These are phyloP conservation scores for Arvicanthis niloticus DNA, from an alignment of 2,113 vertebrate genomes.

Conservation along the genomic window DNA sequence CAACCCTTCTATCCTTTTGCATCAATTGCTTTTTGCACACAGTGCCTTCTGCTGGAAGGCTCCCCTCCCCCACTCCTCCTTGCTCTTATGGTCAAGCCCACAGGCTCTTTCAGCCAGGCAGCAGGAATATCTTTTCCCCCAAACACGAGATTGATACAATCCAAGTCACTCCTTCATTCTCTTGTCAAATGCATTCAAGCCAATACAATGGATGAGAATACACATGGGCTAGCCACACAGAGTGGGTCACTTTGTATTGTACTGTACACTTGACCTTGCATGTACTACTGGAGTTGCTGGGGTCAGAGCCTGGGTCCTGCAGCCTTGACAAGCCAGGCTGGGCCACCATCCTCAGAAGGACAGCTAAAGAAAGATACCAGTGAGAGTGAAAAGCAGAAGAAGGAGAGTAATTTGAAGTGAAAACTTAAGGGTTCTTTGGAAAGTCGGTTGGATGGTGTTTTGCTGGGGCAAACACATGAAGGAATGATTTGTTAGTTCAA, in stretches of 20 bases:
- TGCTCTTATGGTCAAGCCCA: not conserved
- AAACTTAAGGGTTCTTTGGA: too few relatives aligned
- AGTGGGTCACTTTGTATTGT: not conserved
- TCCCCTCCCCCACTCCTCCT: not conserved
- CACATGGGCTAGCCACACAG: not conserved
- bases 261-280: not conserved
- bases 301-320: too few relatives aligned
- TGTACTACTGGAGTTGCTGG: not conserved
- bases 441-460: too few relatives aligned
- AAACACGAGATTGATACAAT: not conserved
- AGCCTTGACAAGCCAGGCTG: not conserved
- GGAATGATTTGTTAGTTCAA: too few relatives aligned
- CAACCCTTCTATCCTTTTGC: not conserved
- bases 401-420: not conserved
- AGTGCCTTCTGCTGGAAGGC: not conserved
- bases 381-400: not conserved
- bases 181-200: not conserved
- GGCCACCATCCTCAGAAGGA: not conserved
- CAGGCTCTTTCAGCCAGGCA: rapidly evolving
- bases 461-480: too few relatives aligned
- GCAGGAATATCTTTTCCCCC: not conserved
- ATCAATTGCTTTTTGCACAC: not conserved
- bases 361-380: not conserved
- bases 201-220: not conserved
- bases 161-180: not conserved